Evolutionary conservation across 1,140 invertebrate species (phyloP).

Genomic region (Brachionus plicatilis): DNA sequence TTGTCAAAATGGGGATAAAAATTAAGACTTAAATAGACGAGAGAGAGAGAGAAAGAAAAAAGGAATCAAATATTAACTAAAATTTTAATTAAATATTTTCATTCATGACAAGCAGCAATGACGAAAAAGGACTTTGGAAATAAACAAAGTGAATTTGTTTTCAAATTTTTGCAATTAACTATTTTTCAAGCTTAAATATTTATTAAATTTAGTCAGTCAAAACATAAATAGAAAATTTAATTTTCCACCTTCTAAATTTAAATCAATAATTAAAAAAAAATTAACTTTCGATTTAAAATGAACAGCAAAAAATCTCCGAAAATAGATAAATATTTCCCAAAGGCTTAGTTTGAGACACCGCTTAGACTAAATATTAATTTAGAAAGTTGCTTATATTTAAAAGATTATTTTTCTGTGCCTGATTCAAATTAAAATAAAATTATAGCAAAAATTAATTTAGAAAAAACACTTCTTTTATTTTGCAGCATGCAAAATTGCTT

Average conservation of each 20-base stretch:
- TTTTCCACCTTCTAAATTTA: not conserved
- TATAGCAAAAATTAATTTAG: no score
- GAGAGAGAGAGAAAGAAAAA: not conserved
- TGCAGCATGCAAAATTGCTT: not conserved
- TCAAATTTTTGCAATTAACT: not conserved
- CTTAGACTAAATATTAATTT: not conserved
- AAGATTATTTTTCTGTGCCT: no score
- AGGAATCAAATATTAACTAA: not conserved
- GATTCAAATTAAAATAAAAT: no score
- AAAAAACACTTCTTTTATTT: not conserved
- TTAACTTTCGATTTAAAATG: not conserved
- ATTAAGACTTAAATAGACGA: not conserved
- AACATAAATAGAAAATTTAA: not conserved
- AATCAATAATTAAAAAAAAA: not conserved
- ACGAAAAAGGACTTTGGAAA: not conserved
- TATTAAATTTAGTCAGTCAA: not conserved
- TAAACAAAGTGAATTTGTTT: not conserved
- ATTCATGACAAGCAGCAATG: not conserved
- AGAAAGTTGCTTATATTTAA: not conserved
- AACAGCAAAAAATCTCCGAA: no score
- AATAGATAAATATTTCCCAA: not conserved
- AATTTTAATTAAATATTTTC: conserved; percentile 5
- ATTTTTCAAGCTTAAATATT: not conserved
- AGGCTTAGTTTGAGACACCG: no score
- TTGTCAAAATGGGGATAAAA: not conserved